Evolutionary conservation across 2,113 vertebrate species (phyloP).

Genomic region (Vulpes lagopus): DNA sequence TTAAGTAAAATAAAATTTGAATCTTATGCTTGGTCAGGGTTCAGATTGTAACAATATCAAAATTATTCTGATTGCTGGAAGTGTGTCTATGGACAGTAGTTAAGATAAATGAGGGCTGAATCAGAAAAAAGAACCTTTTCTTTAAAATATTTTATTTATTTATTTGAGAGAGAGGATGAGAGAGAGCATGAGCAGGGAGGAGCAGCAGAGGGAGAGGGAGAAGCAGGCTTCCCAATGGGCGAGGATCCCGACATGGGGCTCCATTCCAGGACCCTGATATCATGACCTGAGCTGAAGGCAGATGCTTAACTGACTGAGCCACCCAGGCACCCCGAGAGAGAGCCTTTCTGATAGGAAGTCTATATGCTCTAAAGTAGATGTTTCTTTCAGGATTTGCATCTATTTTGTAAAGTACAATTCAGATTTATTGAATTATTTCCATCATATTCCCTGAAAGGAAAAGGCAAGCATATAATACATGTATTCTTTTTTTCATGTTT

Average conservation of each 20-base stretch:
- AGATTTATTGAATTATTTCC: neutral
- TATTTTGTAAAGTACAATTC: neutral
- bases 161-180: no score
- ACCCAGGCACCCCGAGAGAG: neutral
- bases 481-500: neutral
- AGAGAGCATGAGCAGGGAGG: no score
- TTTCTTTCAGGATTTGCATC: neutral
- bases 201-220: no score
- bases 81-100: neutral
- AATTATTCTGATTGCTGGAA: conserved; percentile 23
- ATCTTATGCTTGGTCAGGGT: conserved; percentile 48
- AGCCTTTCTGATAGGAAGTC: neutral
- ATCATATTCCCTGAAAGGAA: neutral
- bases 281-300: no score
- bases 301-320: no score
- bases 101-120: conserved; percentile 3
- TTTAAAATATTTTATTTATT: no score
- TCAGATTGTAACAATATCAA: conserved; percentile 50
- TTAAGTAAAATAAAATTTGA: conserved; percentile 58
- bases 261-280: no score
- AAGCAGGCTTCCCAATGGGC: no score
- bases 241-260: no score
- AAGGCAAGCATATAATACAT: neutral
- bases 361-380: neutral
- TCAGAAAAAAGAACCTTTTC: neutral